Percentiles rank a stretch among this genome's conserved stretches.
These are phyloP conservation scores for Ceratina calcarata DNA, from an alignment of 1,140 invertebrate genomes.

Conservation along the genomic window DNA sequence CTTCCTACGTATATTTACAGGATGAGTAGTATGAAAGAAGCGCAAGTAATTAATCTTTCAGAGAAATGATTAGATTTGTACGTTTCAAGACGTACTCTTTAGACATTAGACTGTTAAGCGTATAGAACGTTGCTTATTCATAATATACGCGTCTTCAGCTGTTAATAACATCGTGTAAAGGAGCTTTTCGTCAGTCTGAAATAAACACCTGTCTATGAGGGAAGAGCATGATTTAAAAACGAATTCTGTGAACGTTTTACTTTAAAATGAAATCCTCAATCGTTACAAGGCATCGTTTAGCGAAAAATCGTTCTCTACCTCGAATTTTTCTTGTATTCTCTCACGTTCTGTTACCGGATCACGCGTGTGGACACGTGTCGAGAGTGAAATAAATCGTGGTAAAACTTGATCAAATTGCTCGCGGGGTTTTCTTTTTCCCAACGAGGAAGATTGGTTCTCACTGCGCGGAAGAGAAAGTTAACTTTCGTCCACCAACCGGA, in stretches of 20 bases:
- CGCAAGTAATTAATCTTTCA: background rate
- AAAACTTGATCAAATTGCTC: conserved; percentile 24
- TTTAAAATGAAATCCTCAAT: conserved; percentile 3
- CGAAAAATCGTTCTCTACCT: background rate
- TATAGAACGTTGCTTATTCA: too few species aligned
- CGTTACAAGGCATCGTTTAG: background rate
- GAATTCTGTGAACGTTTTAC: background rate
- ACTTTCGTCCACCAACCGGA: conserved; percentile 16
- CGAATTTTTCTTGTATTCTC: background rate
- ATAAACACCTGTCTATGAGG: too few species aligned
- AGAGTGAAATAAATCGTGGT: background rate
- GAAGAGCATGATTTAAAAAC: too few species aligned
- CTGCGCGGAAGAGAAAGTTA: background rate
- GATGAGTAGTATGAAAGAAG: background rate
- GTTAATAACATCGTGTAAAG: too few species aligned
- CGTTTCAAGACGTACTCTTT: too few species aligned
- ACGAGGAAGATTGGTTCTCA: background rate
- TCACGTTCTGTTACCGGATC: too few species aligned
- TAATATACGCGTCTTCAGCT: too few species aligned
- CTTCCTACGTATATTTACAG: background rate
- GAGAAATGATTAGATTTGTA: too few species aligned
- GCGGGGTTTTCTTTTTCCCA: background rate
- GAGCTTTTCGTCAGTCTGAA: too few species aligned
- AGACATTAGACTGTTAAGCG: too few species aligned
- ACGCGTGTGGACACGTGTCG: background rate